Conservation (phyloP, 2,888 invertebrate genomes). For the Himalopsyche japonica region DNA sequence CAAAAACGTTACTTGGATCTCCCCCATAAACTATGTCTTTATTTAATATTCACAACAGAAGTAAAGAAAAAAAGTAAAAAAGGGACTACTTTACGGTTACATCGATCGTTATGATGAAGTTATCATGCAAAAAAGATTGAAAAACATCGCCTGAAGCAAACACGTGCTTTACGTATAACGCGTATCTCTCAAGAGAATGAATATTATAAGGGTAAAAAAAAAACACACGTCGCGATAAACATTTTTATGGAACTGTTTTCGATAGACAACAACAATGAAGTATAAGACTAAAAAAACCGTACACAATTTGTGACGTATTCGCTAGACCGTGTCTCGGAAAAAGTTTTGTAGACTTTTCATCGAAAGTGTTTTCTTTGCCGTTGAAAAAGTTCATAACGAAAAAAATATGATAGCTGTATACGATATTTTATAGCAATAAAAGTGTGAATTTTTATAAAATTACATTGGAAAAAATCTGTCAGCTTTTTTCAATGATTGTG, state of each 20-base stretch:
- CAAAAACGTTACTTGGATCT: not conserved
- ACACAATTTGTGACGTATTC: not conserved
- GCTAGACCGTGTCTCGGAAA: not conserved
- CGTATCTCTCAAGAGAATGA: not conserved
- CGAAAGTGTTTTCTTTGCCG: not conserved
- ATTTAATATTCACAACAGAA: not conserved
- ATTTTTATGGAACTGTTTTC: not conserved
- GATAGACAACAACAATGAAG: not conserved
- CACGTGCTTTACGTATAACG: not conserved
- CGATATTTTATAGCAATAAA: too few species aligned
- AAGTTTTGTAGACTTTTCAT: not conserved
- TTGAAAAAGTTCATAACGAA: not conserved
- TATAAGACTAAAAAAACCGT: not conserved
- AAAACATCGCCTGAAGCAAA: constrained; percentile 9
- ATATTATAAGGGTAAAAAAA: not conserved
- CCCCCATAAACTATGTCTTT: not conserved
- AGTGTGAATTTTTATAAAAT: too few species aligned
- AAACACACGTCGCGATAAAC: not conserved
- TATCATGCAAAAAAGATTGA: constrained; percentile 19
- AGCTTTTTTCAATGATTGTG: too few species aligned
- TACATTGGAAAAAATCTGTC: too few species aligned
- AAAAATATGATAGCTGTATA: too few species aligned
- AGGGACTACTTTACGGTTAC: not conserved
- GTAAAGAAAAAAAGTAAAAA: not conserved
- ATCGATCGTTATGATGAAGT: not conserved